Evolutionary conservation across 2,113 vertebrate genomes (phyloP).

Genomic region (Syngnathus typhle): DNA sequence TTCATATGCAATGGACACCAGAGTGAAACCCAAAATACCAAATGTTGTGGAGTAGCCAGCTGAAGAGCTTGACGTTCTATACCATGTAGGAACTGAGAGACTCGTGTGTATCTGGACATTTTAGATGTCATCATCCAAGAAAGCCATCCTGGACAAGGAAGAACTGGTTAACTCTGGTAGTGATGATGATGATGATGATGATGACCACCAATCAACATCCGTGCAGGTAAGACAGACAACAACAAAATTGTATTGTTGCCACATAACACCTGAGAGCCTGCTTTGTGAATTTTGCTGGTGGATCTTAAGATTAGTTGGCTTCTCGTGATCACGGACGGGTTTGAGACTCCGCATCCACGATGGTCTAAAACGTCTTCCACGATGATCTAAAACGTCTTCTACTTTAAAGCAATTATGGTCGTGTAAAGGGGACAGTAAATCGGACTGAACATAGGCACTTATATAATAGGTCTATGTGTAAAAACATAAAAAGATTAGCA

Average conservation of each 20-base stretch:
- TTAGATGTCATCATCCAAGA: constrained; percentile 94
- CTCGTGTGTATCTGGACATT: constrained; percentile 76
- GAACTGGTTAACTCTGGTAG: constrained; percentile 81
- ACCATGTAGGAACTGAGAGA: constrained; percentile 73
- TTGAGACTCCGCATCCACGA: too few species aligned
- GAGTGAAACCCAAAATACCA: constrained; percentile 27
- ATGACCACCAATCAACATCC: constrained; percentile 78
- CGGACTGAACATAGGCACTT: too few species aligned
- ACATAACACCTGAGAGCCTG: too few species aligned
- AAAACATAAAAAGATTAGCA: too few species aligned
- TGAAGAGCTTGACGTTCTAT: constrained; percentile 14
- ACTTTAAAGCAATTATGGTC: too few species aligned
- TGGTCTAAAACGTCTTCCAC: too few species aligned
- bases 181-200: constrained; percentile 73
- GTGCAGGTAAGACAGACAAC: constrained; percentile 73
- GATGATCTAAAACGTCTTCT: too few species aligned
- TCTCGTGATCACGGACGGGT: too few species aligned
- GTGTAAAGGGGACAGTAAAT: too few species aligned
- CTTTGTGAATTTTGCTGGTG: too few species aligned
- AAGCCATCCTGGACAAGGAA: constrained; percentile 89
- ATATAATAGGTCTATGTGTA: too few species aligned
- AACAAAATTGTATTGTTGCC: neutral
- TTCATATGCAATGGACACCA: constrained; percentile 5
- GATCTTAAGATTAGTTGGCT: neutral
- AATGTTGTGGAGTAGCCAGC: constrained; percentile 14